Base-by-base conservation (phyloP, 2,888 invertebrate species). In the Parascotia fuliginaria region DNA sequence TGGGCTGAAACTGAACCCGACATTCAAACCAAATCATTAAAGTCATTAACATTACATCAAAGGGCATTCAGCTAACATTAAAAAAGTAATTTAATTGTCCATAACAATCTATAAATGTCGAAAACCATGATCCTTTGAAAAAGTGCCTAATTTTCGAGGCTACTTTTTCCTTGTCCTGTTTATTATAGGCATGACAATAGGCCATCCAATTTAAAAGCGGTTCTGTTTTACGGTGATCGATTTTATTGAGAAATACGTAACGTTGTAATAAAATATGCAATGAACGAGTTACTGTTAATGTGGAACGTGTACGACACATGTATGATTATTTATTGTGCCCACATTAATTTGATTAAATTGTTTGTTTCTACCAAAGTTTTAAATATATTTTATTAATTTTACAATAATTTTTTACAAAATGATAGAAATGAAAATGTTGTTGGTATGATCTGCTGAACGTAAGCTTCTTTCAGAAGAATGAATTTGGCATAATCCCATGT, bases 261-360 rank as follows among this genome's bases (percentile, higher is more conserved):
- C 69, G 68, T 70, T 66, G 75, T 76, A 82, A 83, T 84, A 83
- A 81, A 85, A 83, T 78, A 71, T 72, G 70, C 75, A 66, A 80
- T 81, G 81, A 84, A 83, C 77, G 77, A 73, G 71, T 70, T 66
- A 63, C 64, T 55, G 52, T 52, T 46, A 33, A 49, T 41, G n/a
- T n/a, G 14, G 12, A 5, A 7, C 24, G 1, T 37, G 65, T 70
- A 70, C 73, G 69, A 68, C 67, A 51, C 51, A 48, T 36, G 19
- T 11, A 36, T 19, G 36, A 19, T 65, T 57, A 54, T 57, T 11
- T 46, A 22, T 16, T 37, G 34, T n/a, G 27, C 13, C 13, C 9
- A 13, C n/a, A 11, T 24, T 9, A 12, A 14, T 11, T 9, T 9
- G 4, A 7, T 13, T 27, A 27, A 38, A 27, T 27, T 14, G 9